Evolutionary conservation across 1,140 invertebrate genomes (phyloP), one percentile per base, ranked within the genome.

Genomic region (Aphidius ervi): DNA sequence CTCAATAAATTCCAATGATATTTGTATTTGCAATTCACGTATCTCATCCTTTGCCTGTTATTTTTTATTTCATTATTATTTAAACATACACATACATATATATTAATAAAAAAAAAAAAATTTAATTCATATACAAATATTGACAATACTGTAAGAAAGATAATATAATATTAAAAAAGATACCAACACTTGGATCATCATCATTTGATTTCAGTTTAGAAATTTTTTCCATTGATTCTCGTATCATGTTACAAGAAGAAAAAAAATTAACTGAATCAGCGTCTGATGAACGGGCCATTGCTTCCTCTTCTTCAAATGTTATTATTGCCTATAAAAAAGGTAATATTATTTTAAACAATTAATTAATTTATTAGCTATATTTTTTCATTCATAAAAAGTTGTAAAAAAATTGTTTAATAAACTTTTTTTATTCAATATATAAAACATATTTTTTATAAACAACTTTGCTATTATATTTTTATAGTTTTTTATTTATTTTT

Each of bases 261-360:
- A 86, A 82, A 69, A 89, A 92, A n/a, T 84, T 76, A 61, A 81
- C 70, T 4, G 86, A 83, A 81, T 92, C 90, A 67, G 84, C 81
- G 9, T 86, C 84, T 7, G 86, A 81, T 52, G 86, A 82, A 63
- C 88, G 75, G 48, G 80, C 72, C 43, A 83, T 74, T 43, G 89
- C 87, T 79, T 92, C 89, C 57, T 86, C 80, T 74, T 92, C 90
- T 77, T 93, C 91, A 65, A 82, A 85, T 61, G 82, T 81, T 50
- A 87, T 83, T 48, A 87, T 86, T 71, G 79, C 83, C 86, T 88
- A 63, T 6, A 79, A 81, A 49, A 59, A 61, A 64, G 41, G 55
- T 57, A 58, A 57, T 46, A 49, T 54, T 16, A 16, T 16, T 16
- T 0, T 16, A 16, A 16, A 16, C 16, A 16, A 16, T 16, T 16